Base-by-base conservation (phyloP, 2,888 invertebrate species). In the Nesidiocoris tenuis region DNA sequence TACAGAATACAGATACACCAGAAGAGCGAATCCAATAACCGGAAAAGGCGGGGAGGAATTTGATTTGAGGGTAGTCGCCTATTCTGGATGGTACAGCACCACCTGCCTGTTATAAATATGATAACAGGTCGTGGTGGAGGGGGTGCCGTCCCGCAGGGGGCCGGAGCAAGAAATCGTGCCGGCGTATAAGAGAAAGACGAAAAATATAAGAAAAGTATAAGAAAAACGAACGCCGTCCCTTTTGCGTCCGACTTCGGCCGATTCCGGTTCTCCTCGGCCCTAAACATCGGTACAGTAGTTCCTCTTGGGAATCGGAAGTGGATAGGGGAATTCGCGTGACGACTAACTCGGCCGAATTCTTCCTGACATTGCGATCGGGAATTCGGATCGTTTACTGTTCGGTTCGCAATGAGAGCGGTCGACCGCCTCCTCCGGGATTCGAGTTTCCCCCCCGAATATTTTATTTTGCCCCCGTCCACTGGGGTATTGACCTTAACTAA, bases 21-120 rank as follows among this genome's bases (percentile, higher is more conserved):
- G 2, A 39, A 24, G 67, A 17, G n/a, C n/a, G 22, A 67, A 67
- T 67, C 67, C 67, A 67, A 67, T 67, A 67, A 67, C 39, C 5
- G 67, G 67, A 67, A 55, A 56, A 67, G 67, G 67, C 67, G 55
- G 18, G 19, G 22, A 39, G 21, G 72, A 72, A 72, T 72, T 72
- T 72, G 72, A 72, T 72, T 72, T 72, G 72, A 61, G 72, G 71
- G 72, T 39, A 3, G 39, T 3, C 39, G 39, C n/a, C n/a, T 3
- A 39, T 7, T 3, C 39, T 39, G 39, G 39, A 39, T 7, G 39
- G 39, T 7, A 39, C n/a, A n/a, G n/a, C n/a, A n/a, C n/a, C 39
- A 39, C 39, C 39, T 39, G 39, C 39, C 39, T 12, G 39, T 3
- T 39, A 39, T 39, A 39, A 39, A 39, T 39, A 39, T 39, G 39